Evolutionary conservation across 2,888 invertebrate species (phyloP).

Genomic region (Hypselothyrea guttata): DNA sequence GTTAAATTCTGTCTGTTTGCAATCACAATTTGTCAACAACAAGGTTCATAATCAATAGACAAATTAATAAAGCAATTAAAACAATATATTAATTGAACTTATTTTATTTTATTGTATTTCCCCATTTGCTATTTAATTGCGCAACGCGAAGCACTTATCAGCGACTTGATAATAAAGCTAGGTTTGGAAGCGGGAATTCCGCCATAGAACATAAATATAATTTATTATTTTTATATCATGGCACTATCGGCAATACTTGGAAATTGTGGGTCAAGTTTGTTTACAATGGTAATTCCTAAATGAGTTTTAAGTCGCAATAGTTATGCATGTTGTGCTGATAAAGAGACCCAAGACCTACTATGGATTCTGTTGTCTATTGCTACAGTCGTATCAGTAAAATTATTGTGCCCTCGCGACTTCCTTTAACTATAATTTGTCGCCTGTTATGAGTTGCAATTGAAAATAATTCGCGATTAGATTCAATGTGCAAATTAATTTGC

Average conservation of each 20-base stretch:
- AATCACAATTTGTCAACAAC: too few relatives aligned
- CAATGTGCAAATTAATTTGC: not conserved
- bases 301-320: constrained; percentile 27
- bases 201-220: too few relatives aligned
- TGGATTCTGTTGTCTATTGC: constrained; percentile 2
- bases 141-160: too few relatives aligned
- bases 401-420: constrained; percentile 28
- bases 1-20: too few relatives aligned
- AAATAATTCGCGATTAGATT: not conserved
- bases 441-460: not conserved
- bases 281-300: not conserved
- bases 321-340: constrained; percentile 31
- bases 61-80: too few relatives aligned
- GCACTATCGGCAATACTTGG: too few relatives aligned
- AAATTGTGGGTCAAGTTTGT: not conserved
- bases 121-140: too few relatives aligned
- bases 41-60: too few relatives aligned
- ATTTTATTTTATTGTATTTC: not conserved
- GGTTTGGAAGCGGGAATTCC: too few relatives aligned
- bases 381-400: constrained; percentile 12
- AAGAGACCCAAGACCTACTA: not conserved
- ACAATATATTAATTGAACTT: not conserved
- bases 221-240: too few relatives aligned
- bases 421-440: constrained; percentile 1
- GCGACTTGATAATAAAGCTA: too few relatives aligned